Evolutionary conservation across 2,113 vertebrate species (phyloP), one percentile per base, ranked within the genome.

Genomic region (Pterocles burchelli): DNA sequence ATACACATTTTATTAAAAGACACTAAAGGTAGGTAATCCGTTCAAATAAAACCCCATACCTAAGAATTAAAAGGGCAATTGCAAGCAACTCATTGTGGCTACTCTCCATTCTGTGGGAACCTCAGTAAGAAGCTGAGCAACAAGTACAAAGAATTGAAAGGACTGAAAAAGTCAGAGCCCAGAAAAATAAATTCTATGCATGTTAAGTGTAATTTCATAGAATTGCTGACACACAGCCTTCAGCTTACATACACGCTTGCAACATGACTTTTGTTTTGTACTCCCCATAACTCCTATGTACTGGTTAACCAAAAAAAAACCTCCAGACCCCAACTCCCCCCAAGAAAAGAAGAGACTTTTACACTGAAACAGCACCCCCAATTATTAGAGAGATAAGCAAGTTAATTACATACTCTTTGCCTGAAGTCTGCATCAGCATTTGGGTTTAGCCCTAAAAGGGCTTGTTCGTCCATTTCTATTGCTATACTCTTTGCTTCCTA

Each of bases 391-490:
- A 49, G 16, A 89, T 43, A 73, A 89, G 31, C 8, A 75, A 66
- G 52, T 52, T 78, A 63, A 80, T 81, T 80, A 89, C 98, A 97
- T 96, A 99, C 99, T 97, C 99, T 98, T 97, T 99, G 99, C 93
- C 99, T 98, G 97, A 99, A 99, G 95, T 98, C 98, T 36, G 99
- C 98, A 90, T 99, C 99, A 51, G 99, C 99, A 91, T 99, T 99
- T 82, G 99, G 99, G 98, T 99, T 99, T 94, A 99, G 98, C 93
- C 99, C 99, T 97, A 99, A 96, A 95, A 99, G 99, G 96, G 99
- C 99, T 97, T 99, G 99, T 97, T 99, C 99, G 98, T 99, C 99
- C 99, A 99, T 99, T 96, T 98, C 97, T 98, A 95, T 92, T 89
- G 97, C 96, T 98, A 97, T 98, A 97, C 95, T 96, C 97, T 98